These are phyloP conservation scores for Oxygymnocypris stewartii DNA, from an alignment of 2,113 vertebrate genomes.

Conservation along the genomic window DNA sequence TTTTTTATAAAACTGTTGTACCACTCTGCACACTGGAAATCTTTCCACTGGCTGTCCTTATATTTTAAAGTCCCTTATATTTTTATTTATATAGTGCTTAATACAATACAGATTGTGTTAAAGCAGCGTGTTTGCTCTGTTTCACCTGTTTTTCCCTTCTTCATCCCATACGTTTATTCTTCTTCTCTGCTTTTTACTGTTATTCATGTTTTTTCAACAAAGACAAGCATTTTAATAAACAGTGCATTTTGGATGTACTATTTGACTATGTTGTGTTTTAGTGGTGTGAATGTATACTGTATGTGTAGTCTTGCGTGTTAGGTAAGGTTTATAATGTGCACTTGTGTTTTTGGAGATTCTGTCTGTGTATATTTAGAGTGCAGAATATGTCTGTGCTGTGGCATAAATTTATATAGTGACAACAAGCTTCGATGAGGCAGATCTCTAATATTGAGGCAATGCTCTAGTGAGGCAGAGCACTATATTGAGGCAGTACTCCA, in stretches of 20 bases:
- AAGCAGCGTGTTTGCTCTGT: not conserved
- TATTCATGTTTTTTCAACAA: constrained; percentile 63
- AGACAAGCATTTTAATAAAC: constrained; percentile 74
- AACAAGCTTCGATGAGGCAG: no score
- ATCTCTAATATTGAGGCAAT: no score
- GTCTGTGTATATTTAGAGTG: not conserved
- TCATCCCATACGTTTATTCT: constrained; percentile 25
- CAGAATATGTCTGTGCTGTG: not conserved
- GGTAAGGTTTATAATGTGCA: not conserved
- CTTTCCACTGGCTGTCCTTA: constrained; percentile 18
- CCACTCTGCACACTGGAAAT: not conserved
- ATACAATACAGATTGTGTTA: no score
- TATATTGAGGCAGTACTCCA: constrained; percentile 9
- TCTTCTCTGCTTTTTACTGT: constrained; percentile 47
- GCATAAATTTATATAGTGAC: no score
- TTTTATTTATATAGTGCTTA: no score
- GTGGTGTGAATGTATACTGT: not conserved
- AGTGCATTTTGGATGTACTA: constrained; percentile 61
- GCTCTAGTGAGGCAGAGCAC: not conserved
- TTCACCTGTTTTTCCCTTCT: constrained; percentile 17
- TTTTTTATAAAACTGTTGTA: constrained; percentile 61
- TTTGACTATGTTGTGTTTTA: constrained; percentile 5
- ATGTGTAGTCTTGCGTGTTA: not conserved
- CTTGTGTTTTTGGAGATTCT: not conserved
- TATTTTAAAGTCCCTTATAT: constrained; percentile 27